Base-by-base conservation (phyloP, 2,113 vertebrate species). In the Rynchops niger region DNA sequence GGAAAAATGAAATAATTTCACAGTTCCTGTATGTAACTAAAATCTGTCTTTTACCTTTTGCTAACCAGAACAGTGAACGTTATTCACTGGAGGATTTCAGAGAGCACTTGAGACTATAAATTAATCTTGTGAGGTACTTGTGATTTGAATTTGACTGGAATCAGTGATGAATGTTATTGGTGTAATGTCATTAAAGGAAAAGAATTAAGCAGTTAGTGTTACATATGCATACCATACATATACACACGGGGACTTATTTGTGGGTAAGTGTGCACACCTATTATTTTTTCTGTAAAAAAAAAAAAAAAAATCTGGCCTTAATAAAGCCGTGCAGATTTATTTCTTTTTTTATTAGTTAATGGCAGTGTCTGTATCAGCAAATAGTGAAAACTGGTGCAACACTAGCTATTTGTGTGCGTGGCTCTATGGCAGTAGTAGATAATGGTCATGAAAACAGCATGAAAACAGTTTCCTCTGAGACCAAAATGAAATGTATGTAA, bases 101-200 rank as follows among this genome's bases (percentile, higher is more conserved):
- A 66, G 52, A 90, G 10, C 49, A 53, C 82, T 45, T 93, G 45
- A 94, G 82, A 86, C 66, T 67, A 66, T 53, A 83, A 90, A 82
- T 87, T 70, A 76, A 43, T 95, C 82, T 67, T 83, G 34, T 88
- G 53, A 82, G 45, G 52, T 67, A 49, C 29, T 90, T 76, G 25
- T 88, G 76, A 74, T 81, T 78, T 83, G 50, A 86, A 94, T 95
- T 91, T 78, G 38, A 88, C 59, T 70, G n/a, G 82, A 79, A 74
- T 76, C 59, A 40, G 73, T 69, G 87, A 73, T 67, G 43, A 77
- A 81, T 90, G 11, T n/a, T 86, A 61, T 21, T 70, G 80, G 62
- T 76, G 47, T 1, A 3, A 15, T 29, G 42, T 76, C 52, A 92
- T 77, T 89, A 92, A 86, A 95, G 15, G 11, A 65, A 82, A 86